These are phyloP conservation scores for Yponomeuta sedellus DNA, from an alignment of 2,888 invertebrate species.

Conservation along the genomic window DNA sequence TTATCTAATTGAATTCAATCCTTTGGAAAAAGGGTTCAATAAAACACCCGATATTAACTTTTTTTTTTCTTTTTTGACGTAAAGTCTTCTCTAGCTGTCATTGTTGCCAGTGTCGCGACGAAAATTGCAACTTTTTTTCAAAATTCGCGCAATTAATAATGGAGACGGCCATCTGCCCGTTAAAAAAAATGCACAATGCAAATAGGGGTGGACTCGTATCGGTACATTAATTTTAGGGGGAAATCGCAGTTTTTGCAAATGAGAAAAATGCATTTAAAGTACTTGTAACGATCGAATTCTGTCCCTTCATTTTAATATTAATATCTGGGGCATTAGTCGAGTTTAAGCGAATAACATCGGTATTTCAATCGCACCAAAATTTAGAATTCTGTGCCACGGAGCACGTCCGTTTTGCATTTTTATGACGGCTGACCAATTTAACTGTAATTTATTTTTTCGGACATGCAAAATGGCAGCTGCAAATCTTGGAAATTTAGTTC, in stretches of 20 bases:
- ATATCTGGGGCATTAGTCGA: slow-evolving; percentile 37
- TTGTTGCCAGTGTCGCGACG: slow-evolving; percentile 42
- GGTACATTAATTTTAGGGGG: slow-evolving; percentile 70
- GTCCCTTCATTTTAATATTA: slow-evolving; percentile 66
- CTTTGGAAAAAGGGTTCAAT: slow-evolving; percentile 72
- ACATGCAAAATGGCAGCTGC: slow-evolving; percentile 23
- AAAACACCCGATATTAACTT: slow-evolving; percentile 58
- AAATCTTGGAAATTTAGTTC: too few relatives aligned
- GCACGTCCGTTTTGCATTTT: slow-evolving; percentile 35
- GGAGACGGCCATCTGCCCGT: slow-evolving; percentile 59
- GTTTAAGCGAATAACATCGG: slow-evolving; percentile 30
- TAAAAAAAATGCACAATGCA: slow-evolving; percentile 66
- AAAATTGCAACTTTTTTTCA: slow-evolving; percentile 69
- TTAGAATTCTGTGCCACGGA: slow-evolving; percentile 29
- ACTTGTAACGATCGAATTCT: slow-evolving; percentile 48
- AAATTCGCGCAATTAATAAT: slow-evolving; percentile 72
- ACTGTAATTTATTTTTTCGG: slow-evolving; percentile 32
- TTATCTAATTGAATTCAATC: slow-evolving; percentile 73
- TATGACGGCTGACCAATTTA: slow-evolving; percentile 43
- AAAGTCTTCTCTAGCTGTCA: slow-evolving; percentile 44
- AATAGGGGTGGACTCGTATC: slow-evolving; percentile 58
- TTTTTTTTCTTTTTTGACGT: slow-evolving; percentile 53
- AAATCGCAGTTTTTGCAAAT: slow-evolving; percentile 61
- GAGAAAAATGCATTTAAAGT: slow-evolving; percentile 69
- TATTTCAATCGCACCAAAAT: slow-evolving; percentile 27